Base-by-base conservation (phyloP, 2,113 vertebrate species). In the Lipotes vexillifer region DNA sequence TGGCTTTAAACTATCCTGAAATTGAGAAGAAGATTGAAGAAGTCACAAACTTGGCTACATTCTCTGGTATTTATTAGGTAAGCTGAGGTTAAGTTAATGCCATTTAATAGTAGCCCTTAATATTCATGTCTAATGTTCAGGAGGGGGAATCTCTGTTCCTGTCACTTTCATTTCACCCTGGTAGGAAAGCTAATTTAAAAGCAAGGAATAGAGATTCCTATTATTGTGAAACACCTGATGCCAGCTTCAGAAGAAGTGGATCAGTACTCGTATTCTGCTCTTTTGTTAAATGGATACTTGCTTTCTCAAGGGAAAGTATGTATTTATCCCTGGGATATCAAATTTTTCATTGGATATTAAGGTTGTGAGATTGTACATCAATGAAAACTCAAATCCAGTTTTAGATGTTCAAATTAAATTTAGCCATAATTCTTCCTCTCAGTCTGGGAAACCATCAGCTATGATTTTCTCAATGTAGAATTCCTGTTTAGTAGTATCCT, bases 261-360 rank as follows among this genome's bases (percentile, higher is more conserved):
- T 63, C 7, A 12, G 3, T 8, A 66, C 1, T 6, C 3, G 8
- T 25, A 25, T 6, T 14, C 13, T 13, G 1, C 6, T 49, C 20
- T 74, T 9, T 36, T 63, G 15, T n/a, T 52, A 38, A 75, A 55
- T 2, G 4, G 8, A 46, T 44, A 46, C 1, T 11, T 17, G 3
- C 12, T 71, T 86, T 44, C 52, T 65, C 36, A 71, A 90, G 65
- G 23, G 8, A 81, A 82, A n/a, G 8, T 36, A 7, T 0, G 3
- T 1, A 12, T 57, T 38, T 20, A 55, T 4, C 8, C 20, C 6
- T 68, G 15, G 29, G 10, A 57, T 80, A 59, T 21, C 4, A 72
- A 41, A 49, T 1, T 80, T 94, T 27, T 68, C 6, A 74, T 17
- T 55, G 31, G 6, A 33, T 27, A 57, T 44, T 29, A 74, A 33